phyloP scores from a whole-genome alignment of 2,888 invertebrate species.

The Urechis unicinctus region DNA sequence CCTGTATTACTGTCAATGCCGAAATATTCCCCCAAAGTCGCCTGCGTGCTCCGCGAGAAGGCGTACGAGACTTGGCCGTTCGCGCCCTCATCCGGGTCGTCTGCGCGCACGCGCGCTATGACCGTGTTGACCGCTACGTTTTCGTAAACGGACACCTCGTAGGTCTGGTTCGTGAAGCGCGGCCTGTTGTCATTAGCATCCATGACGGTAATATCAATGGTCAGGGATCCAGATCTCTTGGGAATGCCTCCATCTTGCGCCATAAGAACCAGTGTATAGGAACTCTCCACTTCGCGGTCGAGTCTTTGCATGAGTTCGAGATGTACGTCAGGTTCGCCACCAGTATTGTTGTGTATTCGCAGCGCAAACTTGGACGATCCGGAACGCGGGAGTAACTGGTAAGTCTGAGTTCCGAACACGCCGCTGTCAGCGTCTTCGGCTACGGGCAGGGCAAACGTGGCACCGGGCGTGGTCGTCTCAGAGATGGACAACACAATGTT shows the following conservation, averaged over 20 bases:
- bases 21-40: conserved; percentile 15
- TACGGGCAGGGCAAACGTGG: conserved; percentile 11
- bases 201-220: conserved; percentile 13
- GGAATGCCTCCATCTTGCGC: conserved; percentile 21
- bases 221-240: conserved; percentile 10
- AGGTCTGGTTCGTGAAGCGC: conserved; percentile 11
- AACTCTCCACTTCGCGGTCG: conserved; percentile 18
- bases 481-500: conserved; percentile 11
- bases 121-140: conserved; percentile 12
- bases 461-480: conserved; percentile 18
- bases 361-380: conserved; percentile 11
- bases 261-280: conserved; percentile 15
- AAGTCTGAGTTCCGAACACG: conserved; percentile 12
- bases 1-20: conserved; percentile 16
- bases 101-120: conserved; percentile 17
- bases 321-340: conserved; percentile 10
- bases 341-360: conserved; percentile 5
- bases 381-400: conserved; percentile 7
- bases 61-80: conserved; percentile 21
- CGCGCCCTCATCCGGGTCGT: conserved; percentile 19
- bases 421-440: conserved; percentile 21
- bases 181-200: conserved; percentile 23
- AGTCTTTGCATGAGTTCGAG: conserved; percentile 16
- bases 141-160: conserved; percentile 17
- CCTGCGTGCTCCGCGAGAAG: conserved; percentile 9